Conservation (phyloP, 2,888 invertebrate genomes). For the Apamea anceps region DNA sequence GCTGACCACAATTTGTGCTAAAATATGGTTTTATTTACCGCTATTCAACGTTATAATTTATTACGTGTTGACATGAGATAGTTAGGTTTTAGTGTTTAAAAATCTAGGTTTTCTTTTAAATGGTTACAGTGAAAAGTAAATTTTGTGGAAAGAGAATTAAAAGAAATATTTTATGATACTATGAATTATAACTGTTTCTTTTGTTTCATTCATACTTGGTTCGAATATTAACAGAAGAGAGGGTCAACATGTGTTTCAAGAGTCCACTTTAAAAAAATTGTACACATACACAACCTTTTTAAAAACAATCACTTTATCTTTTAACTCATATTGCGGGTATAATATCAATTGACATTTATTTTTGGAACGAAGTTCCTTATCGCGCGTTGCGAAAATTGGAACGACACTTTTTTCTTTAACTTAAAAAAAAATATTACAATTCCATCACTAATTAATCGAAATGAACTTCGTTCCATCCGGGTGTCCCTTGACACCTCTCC, state of each 20-base stretch:
- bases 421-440: too few species aligned
- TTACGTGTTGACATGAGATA: slow-evolving; percentile 48
- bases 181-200: background rate
- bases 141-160: background rate
- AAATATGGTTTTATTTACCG: slow-evolving; percentile 54
- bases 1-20: slow-evolving; percentile 51
- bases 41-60: slow-evolving; percentile 38
- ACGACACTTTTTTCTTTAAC: too few species aligned
- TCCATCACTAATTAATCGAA: too few species aligned
- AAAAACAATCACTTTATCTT: background rate
- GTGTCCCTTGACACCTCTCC: too few species aligned
- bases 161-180: background rate
- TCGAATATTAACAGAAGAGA: background rate
- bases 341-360: background rate
- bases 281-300: background rate
- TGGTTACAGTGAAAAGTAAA: background rate
- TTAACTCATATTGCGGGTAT: background rate
- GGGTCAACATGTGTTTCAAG: background rate
- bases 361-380: too few species aligned
- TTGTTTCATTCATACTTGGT: background rate
- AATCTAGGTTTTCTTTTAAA: slow-evolving; percentile 1
- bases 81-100: slow-evolving; percentile 15
- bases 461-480: too few species aligned
- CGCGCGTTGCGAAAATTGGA: too few species aligned
- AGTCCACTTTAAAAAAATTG: background rate